A percentile compares a stretch with the other conserved stretches of the same genome.
Conservation (phyloP, 1,140 invertebrate species). For the Platorchestia sp. region DNA sequence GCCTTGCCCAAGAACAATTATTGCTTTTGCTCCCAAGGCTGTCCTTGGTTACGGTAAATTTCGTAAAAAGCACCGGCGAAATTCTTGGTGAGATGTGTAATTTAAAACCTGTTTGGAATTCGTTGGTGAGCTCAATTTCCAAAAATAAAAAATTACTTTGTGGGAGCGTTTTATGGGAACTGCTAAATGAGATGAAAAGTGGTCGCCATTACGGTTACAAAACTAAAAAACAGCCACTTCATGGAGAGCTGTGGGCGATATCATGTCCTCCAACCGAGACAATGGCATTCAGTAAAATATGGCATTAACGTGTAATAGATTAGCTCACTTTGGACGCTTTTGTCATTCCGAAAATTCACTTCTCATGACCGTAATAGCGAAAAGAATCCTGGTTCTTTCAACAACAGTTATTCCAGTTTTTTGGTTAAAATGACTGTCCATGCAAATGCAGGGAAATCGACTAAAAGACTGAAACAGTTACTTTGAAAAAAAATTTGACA, state of each 20-base stretch:
- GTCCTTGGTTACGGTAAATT: constrained; percentile 55
- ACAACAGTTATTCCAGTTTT: not conserved
- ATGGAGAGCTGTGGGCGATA: not conserved
- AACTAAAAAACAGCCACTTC: not conserved
- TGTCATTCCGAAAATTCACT: not conserved
- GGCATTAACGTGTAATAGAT: not conserved
- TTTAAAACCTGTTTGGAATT: constrained; percentile 50
- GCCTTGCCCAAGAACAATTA: constrained; percentile 30
- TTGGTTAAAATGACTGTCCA: not conserved
- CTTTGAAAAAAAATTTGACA: too few species aligned
- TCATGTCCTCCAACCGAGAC: not conserved
- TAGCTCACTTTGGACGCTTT: not conserved
- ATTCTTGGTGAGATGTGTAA: not conserved
- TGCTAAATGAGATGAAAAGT: constrained; percentile 22
- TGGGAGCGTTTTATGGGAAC: not conserved
- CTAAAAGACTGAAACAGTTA: not conserved
- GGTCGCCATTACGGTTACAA: not conserved
- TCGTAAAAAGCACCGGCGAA: not conserved
- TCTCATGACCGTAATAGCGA: not conserved
- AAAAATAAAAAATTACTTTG: not conserved
- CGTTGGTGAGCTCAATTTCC: not conserved
- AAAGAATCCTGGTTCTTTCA: not conserved
- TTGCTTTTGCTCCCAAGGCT: constrained; percentile 28
- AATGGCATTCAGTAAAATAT: not conserved
- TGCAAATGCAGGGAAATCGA: not conserved